Conservation (phyloP, 2,797 vertebrate species). For the Phoeniculus purpureus region DNA sequence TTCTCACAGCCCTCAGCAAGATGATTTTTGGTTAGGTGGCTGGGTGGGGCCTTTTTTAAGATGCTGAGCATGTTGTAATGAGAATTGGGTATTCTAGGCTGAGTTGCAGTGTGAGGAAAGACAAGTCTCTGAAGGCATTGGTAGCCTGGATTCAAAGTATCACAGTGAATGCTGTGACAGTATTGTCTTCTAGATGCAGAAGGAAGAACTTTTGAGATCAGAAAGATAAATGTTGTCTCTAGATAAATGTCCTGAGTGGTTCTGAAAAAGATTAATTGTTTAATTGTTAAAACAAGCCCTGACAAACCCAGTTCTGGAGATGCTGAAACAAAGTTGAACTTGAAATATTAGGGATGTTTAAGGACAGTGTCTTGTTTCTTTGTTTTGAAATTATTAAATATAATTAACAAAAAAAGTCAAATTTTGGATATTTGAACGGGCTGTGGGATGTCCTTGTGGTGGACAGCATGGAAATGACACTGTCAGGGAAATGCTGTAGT, state of each 20-base stretch:
- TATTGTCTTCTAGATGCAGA: background rate
- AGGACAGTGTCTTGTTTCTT: conserved; percentile 4
- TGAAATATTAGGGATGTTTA: conserved; percentile 26
- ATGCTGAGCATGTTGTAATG: background rate
- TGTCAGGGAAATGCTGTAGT: background rate
- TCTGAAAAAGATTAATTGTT: conserved; percentile 23
- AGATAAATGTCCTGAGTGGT: background rate
- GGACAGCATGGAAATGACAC: background rate
- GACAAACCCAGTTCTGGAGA: background rate
- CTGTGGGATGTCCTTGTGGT: background rate
- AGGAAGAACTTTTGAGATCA: conserved; percentile 15
- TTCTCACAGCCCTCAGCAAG: background rate
- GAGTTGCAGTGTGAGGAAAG: background rate
- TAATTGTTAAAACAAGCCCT: background rate
- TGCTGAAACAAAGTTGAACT: background rate
- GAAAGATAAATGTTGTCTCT: background rate
- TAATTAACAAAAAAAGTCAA: background rate
- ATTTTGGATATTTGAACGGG: background rate
- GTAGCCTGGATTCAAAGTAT: background rate
- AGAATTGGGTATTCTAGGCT: background rate
- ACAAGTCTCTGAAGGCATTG: fast-evolving
- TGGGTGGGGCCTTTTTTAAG: too few relatives aligned
- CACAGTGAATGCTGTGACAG: fast-evolving
- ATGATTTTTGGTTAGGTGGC: background rate
- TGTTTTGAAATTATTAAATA: background rate